Percentiles rank a stretch among this genome's conserved stretches.
These are phyloP conservation scores for Dasyurus viverrinus DNA, from an alignment of 2,113 vertebrate species.

Conservation along the genomic window DNA sequence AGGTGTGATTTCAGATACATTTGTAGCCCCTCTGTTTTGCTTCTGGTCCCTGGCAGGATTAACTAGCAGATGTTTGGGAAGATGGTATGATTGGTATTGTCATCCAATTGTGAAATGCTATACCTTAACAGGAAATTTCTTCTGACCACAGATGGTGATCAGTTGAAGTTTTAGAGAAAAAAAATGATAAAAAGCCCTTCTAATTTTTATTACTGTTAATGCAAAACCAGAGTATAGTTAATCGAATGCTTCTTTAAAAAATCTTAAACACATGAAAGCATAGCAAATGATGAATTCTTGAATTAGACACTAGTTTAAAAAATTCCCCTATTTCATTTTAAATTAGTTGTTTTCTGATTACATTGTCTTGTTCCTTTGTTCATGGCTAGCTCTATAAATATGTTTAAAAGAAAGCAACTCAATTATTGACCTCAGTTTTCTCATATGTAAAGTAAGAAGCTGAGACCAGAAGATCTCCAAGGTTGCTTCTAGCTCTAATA, in stretches of 20 bases:
- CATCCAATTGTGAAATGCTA: not conserved
- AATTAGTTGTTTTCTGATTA: slow-evolving; percentile 50
- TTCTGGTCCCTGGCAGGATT: not conserved
- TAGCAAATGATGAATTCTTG: slow-evolving; percentile 44
- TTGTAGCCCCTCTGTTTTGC: not conserved
- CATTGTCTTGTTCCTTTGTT: slow-evolving; percentile 55
- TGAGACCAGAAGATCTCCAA: not conserved
- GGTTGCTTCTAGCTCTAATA: not conserved
- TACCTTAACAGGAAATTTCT: not conserved
- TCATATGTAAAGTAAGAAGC: not conserved
- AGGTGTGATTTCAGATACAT: too few relatives aligned
- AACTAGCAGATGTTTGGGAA: not conserved
- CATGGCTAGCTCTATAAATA: slow-evolving; percentile 14
- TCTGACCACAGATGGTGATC: slow-evolving; percentile 33
- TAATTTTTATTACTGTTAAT: not conserved
- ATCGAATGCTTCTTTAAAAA: slow-evolving; percentile 12
- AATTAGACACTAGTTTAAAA: slow-evolving; percentile 31
- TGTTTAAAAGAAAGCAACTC: slow-evolving; percentile 58
- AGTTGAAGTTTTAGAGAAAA: slow-evolving; percentile 6
- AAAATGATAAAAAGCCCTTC: slow-evolving; percentile 10
- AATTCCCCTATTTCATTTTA: slow-evolving; percentile 54
- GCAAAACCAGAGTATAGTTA: slow-evolving; percentile 30
- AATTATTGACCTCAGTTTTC: not conserved
- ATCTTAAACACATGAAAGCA: slow-evolving; percentile 16
- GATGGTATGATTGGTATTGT: not conserved